These are phyloP conservation scores for Sebastes iracundus DNA, from an alignment of 2,797 vertebrate genomes.

Conservation along the genomic window DNA sequence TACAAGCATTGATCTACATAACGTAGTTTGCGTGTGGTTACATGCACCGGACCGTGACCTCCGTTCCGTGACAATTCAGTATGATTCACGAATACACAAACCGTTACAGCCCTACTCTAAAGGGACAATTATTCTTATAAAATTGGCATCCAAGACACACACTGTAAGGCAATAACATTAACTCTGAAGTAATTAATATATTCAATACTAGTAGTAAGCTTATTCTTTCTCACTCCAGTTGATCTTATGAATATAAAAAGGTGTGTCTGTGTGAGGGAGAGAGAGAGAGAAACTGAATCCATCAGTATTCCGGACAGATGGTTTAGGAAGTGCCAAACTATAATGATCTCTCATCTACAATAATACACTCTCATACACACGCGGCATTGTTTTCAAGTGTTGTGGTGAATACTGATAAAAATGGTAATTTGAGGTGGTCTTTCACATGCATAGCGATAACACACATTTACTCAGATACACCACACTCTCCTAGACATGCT, in stretches of 20 bases:
- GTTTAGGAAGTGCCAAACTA: conserved; percentile 12
- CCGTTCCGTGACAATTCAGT: not conserved
- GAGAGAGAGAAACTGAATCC: not conserved
- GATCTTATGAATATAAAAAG: not conserved
- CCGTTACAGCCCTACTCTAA: not conserved
- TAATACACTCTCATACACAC: conserved; percentile 10
- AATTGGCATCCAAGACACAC: not conserved
- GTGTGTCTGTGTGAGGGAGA: not conserved
- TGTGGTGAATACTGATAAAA: conserved; percentile 29
- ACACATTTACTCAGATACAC: not conserved
- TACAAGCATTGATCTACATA: not conserved
- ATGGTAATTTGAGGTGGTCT: not conserved
- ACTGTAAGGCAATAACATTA: not conserved
- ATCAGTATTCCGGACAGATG: conserved; percentile 19
- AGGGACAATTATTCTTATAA: not conserved
- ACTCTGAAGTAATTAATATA: not conserved
- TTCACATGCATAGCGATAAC: not conserved
- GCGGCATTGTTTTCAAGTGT: not conserved
- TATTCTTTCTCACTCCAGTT: not conserved
- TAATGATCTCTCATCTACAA: conserved; percentile 25
- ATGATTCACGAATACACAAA: not conserved
- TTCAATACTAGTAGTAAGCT: not conserved
- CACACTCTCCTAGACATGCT: not conserved
- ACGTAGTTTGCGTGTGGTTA: not conserved
- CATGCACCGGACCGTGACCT: not conserved